phyloP scores from a whole-genome alignment of 2,888 invertebrate species.

The Phyllotreta cruciferae region DNA sequence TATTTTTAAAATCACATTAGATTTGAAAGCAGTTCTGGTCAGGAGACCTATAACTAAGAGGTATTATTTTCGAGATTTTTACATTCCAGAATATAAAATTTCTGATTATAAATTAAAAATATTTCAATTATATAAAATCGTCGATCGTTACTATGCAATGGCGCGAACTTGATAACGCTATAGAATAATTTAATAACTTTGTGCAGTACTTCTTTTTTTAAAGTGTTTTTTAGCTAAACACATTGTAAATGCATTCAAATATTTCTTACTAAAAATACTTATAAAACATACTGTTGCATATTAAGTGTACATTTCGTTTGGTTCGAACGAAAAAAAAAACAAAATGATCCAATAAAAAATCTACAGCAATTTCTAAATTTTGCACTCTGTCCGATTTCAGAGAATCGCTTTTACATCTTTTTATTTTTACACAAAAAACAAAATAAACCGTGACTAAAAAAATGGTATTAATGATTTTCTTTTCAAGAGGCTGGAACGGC shows the following conservation, averaged over 20 bases:
- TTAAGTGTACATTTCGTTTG: too few relatives aligned
- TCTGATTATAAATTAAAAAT: conserved; percentile 40
- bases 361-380: conserved; percentile 26
- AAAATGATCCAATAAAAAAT: too few relatives aligned
- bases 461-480: conserved; percentile 33
- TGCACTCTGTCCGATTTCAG: conserved; percentile 57
- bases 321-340: too few relatives aligned
- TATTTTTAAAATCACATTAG: conserved; percentile 42
- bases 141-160: conserved; percentile 58
- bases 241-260: too few relatives aligned
- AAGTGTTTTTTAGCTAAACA: background rate
- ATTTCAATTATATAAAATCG: conserved; percentile 51
- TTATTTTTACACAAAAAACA: conserved; percentile 27
- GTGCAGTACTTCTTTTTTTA: conserved; percentile 46
- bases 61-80: conserved; percentile 42
- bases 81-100: conserved; percentile 42
- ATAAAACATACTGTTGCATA: too few relatives aligned
- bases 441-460: conserved; percentile 39
- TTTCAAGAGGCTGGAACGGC: conserved; percentile 36
- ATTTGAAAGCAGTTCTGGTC: conserved; percentile 46
- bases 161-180: conserved; percentile 58
- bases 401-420: conserved; percentile 51
- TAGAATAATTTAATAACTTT: conserved; percentile 59
- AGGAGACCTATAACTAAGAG: conserved; percentile 44
- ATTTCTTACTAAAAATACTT: too few relatives aligned